phyloP scores from a whole-genome alignment of 2,888 invertebrate genomes.

The Prostheceraeus crozeri region DNA sequence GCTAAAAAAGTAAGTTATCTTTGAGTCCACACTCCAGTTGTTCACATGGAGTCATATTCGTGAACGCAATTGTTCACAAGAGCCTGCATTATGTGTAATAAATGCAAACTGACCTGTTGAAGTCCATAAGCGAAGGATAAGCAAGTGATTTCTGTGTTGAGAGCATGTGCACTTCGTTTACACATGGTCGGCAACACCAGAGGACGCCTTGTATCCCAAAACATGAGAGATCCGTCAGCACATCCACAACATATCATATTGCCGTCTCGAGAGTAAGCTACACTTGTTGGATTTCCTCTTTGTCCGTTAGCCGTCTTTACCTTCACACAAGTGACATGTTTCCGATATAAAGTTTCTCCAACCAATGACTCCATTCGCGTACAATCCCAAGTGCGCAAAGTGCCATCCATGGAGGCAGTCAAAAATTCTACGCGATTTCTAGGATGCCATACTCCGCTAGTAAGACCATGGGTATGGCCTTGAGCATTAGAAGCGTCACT shows the following conservation, averaged over 20 bases:
- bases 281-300: constrained; percentile 74
- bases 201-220: constrained; percentile 88
- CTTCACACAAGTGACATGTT: constrained; percentile 76
- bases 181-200: constrained; percentile 69
- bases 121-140: constrained; percentile 68
- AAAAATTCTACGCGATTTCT: constrained; percentile 66
- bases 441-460: constrained; percentile 37
- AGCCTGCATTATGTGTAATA: not conserved
- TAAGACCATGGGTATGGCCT: constrained; percentile 42
- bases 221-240: constrained; percentile 84
- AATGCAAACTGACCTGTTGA: not conserved
- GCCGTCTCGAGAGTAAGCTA: constrained; percentile 75
- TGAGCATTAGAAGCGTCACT: constrained; percentile 84
- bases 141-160: constrained; percentile 72
- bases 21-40: too few species aligned
- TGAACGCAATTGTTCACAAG: too few species aligned
- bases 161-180: constrained; percentile 64
- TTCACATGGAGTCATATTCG: too few species aligned
- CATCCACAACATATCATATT: constrained; percentile 82
- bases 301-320: constrained; percentile 66
- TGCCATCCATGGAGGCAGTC: constrained; percentile 81
- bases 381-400: constrained; percentile 81
- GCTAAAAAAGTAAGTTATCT: too few species aligned
- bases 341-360: constrained; percentile 56
- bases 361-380: constrained; percentile 58